A percentile compares a stretch with the other conserved stretches of the same genome.
Conservation (phyloP, 1,140 invertebrate species). For the Schlechtendalia chinensis region DNA sequence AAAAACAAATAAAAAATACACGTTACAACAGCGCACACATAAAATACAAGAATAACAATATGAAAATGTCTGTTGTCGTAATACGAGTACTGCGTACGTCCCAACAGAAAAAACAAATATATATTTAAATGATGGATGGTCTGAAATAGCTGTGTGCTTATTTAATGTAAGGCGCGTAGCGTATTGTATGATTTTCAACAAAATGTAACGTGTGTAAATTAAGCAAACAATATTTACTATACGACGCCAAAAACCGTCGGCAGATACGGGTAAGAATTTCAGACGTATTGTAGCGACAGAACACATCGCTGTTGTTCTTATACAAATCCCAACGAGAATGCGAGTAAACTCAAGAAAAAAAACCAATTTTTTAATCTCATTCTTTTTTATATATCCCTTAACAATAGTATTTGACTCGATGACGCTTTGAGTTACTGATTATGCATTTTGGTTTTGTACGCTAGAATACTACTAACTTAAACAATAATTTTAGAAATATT, state of each 20-base stretch:
- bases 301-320: conserved; percentile 17
- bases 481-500: too few relatives aligned
- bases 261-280: background rate
- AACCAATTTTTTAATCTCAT: background rate
- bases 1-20: background rate
- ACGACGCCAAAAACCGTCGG: background rate
- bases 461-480: background rate
- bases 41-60: background rate
- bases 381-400: background rate
- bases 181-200: background rate
- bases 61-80: background rate
- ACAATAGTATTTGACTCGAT: background rate
- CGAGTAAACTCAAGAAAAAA: background rate
- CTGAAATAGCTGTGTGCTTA: background rate
- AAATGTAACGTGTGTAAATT: background rate
- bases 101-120: background rate
- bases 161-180: background rate
- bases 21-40: background rate
- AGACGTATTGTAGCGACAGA: conserved; percentile 19
- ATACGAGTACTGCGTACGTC: background rate
- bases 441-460: background rate
- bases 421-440: background rate
- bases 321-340: conserved; percentile 6
- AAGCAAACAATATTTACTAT: conserved; percentile 29
- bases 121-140: too few relatives aligned